Percentiles rank a stretch among this genome's conserved stretches.
These are phyloP conservation scores for Drymodes brunneopygia DNA, from an alignment of 2,113 vertebrate species.

Conservation along the genomic window DNA sequence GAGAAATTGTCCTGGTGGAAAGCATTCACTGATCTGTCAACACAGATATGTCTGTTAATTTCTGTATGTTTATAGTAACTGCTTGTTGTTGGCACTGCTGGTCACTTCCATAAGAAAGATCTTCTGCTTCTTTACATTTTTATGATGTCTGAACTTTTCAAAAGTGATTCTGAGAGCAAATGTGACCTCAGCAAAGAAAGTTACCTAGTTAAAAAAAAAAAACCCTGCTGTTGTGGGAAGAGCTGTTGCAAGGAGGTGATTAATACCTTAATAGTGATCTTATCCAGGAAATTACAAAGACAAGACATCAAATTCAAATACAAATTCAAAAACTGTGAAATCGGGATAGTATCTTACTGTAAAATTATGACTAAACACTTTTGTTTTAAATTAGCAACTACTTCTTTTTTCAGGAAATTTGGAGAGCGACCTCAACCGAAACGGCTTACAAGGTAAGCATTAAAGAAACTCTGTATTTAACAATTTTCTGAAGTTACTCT, in stretches of 20 bases:
- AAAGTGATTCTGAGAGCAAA: not conserved
- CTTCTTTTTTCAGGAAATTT: constrained; percentile 86
- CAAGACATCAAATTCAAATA: not conserved
- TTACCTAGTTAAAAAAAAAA: not conserved
- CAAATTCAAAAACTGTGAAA: not conserved
- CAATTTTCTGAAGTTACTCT: not conserved
- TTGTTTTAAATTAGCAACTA: not conserved
- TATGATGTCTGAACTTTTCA: not conserved
- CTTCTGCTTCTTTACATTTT: not conserved
- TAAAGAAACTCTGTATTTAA: not conserved
- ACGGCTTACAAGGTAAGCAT: constrained; percentile 93
- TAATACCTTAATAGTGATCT: not conserved
- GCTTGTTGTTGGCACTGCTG: not conserved
- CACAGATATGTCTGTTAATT: not conserved
- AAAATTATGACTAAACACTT: not conserved
- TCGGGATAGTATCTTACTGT: not conserved
- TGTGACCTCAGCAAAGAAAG: not conserved
- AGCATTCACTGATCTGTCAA: not conserved
- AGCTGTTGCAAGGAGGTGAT: not conserved
- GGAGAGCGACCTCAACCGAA: constrained; percentile 99
- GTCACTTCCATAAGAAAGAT: not conserved
- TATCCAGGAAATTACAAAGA: not conserved
- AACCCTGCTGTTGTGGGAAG: not conserved
- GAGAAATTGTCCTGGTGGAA: not conserved
- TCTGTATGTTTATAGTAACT: not conserved